Percentiles rank a stretch among this genome's conserved stretches.
These are phyloP conservation scores for Magallana ariakensis DNA, from an alignment of 1,140 invertebrate species.

Conservation along the genomic window DNA sequence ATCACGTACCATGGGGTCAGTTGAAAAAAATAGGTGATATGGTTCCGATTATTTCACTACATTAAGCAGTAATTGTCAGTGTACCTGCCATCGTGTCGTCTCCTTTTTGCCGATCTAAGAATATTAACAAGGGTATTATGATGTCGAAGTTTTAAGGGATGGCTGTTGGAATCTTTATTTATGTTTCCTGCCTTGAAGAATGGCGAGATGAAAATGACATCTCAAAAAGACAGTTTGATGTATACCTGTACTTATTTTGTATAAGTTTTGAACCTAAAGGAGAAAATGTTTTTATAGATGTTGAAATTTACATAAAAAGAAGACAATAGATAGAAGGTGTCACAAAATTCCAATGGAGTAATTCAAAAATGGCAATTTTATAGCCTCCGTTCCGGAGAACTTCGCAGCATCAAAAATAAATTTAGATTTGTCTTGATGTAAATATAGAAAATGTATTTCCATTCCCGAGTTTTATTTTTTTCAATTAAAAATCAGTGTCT, in stretches of 20 bases:
- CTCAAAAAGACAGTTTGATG: slow-evolving; percentile 26
- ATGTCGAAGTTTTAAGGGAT: slow-evolving; percentile 12
- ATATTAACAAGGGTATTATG: slow-evolving; percentile 22
- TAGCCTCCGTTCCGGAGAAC: background rate
- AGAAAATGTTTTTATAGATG: background rate
- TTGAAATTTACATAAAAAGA: slow-evolving; percentile 24
- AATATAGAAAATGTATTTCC: background rate
- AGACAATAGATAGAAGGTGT: background rate
- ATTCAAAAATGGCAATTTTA: slow-evolving; percentile 23
- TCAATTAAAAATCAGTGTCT: background rate
- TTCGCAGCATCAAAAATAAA: background rate
- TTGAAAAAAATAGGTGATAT: slow-evolving; percentile 15
- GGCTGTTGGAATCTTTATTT: slow-evolving; percentile 21
- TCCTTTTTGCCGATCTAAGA: background rate
- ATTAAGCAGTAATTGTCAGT: slow-evolving; percentile 44
- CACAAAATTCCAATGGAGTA: background rate
- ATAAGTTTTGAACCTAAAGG: slow-evolving; percentile 23
- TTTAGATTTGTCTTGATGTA: background rate
- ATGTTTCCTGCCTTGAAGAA: slow-evolving; percentile 38
- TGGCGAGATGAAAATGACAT: slow-evolving; percentile 34
- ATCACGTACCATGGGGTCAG: slow-evolving; percentile 11
- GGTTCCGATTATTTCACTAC: slow-evolving; percentile 43
- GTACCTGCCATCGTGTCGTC: slow-evolving; percentile 30
- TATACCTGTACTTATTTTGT: slow-evolving; percentile 23
- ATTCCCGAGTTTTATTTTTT: background rate